Percentiles rank a stretch among this genome's conserved stretches.
These are phyloP conservation scores for Lepilemur septentrionalis DNA, from an alignment of 2,797 vertebrate genomes.

Conservation along the genomic window DNA sequence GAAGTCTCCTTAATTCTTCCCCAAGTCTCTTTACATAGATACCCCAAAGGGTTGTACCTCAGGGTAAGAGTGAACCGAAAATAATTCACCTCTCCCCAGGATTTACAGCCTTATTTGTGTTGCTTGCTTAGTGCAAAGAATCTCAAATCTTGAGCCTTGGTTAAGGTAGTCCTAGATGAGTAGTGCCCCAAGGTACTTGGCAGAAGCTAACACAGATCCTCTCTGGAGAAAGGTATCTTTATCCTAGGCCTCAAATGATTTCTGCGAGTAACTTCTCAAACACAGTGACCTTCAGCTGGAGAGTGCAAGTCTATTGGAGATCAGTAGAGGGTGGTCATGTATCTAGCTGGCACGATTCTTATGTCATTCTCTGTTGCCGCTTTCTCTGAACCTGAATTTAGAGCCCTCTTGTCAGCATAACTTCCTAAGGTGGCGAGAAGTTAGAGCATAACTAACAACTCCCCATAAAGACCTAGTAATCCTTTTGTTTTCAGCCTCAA, in stretches of 20 bases:
- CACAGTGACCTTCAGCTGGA: neutral
- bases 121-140: neutral
- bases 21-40: neutral
- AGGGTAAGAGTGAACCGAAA: neutral
- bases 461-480: neutral
- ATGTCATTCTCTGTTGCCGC: neutral
- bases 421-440: neutral
- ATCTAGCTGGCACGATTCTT: neutral
- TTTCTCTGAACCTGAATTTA: neutral
- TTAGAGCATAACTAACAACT: neutral
- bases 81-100: neutral
- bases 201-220: neutral
- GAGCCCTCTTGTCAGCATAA: neutral
- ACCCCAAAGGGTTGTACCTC: neutral
- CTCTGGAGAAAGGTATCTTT: neutral
- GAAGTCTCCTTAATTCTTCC: neutral
- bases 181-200: neutral
- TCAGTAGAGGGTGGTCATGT: neutral
- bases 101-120: neutral
- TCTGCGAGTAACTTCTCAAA: neutral
- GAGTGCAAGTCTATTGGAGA: neutral
- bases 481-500: neutral
- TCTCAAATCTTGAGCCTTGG: neutral
- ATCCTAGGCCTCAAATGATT: neutral
- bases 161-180: neutral